Percentiles rank a stretch among this genome's conserved stretches.
Conservation (phyloP, 2,888 invertebrate species). For the Pachliopta kotzebuea region DNA sequence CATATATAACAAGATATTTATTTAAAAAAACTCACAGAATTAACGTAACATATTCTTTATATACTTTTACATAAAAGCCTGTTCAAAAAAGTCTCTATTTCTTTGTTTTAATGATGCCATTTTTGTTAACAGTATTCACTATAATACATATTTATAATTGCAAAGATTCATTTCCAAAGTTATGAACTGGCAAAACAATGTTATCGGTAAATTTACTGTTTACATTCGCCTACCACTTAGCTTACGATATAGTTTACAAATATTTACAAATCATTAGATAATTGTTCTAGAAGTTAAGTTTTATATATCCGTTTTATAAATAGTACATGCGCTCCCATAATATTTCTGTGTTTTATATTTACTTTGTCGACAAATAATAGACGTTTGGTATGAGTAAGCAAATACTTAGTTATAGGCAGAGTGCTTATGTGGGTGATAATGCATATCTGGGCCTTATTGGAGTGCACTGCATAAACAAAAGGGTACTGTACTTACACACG, state of each 20-base stretch:
- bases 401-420: slow-evolving; percentile 40
- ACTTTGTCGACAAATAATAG: slow-evolving; percentile 50
- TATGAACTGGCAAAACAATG: background rate
- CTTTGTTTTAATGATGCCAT: too few relatives aligned
- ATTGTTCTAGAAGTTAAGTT: slow-evolving; percentile 17
- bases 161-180: background rate
- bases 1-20: background rate
- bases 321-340: slow-evolving; percentile 7
- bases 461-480: slow-evolving; percentile 70
- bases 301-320: background rate
- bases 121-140: too few relatives aligned
- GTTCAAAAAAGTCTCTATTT: too few relatives aligned
- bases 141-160: too few relatives aligned
- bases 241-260: slow-evolving; percentile 19
- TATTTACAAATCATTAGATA: slow-evolving; percentile 25
- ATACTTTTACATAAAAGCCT: too few relatives aligned
- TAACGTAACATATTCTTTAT: too few relatives aligned
- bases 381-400: slow-evolving; percentile 55
- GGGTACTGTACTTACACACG: slow-evolving; percentile 52
- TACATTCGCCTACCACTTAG: background rate
- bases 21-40: too few relatives aligned
- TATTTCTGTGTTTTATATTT: slow-evolving; percentile 24
- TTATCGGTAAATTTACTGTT: background rate
- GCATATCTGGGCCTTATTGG: slow-evolving; percentile 64
- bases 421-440: slow-evolving; percentile 56